Conservation (phyloP, 2,888 invertebrate species). For the Boloria euphrosyne region DNA sequence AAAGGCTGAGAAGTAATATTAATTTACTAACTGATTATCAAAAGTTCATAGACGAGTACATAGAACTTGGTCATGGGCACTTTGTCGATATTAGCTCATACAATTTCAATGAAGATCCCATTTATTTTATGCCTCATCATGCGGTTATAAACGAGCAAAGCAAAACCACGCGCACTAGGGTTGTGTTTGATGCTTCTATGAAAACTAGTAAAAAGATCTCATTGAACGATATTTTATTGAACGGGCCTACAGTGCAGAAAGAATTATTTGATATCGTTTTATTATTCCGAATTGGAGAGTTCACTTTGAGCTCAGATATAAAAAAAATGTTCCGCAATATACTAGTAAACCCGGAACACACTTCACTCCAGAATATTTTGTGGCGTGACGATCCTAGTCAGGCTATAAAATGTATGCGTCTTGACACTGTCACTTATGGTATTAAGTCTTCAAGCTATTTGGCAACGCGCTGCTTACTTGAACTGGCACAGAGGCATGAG, state of each 20-base stretch:
- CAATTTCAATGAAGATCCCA: too few species aligned
- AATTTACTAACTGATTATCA: conserved; percentile 17
- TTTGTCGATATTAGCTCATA: background rate
- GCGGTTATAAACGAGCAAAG: too few species aligned
- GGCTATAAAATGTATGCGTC: conserved; percentile 30
- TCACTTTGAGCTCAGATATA: conserved; percentile 29
- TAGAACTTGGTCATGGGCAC: conserved; percentile 15
- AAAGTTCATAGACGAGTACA: conserved; percentile 26
- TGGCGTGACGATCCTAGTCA: conserved; percentile 35
- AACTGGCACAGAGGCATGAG: conserved; percentile 24
- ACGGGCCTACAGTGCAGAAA: too few species aligned
- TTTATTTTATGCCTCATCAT: too few species aligned
- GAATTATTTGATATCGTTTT: conserved; percentile 34
- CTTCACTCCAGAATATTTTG: conserved; percentile 41
- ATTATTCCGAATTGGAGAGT: conserved; percentile 19
- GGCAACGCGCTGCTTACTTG: conserved; percentile 36
- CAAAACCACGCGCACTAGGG: too few species aligned
- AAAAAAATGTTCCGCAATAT: conserved; percentile 40
- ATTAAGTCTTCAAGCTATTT: conserved; percentile 37
- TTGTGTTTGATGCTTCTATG: too few species aligned
- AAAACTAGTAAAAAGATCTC: background rate
- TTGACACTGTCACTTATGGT: conserved; percentile 42
- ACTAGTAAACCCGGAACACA: conserved; percentile 7
- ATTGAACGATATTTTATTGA: conserved; percentile 32
- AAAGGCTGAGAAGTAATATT: conserved; percentile 13